Percentiles rank a stretch among this genome's conserved stretches.
Evolutionary conservation across 2,888 invertebrate species (phyloP).

Genomic region (Caenorhabditis japonica): DNA sequence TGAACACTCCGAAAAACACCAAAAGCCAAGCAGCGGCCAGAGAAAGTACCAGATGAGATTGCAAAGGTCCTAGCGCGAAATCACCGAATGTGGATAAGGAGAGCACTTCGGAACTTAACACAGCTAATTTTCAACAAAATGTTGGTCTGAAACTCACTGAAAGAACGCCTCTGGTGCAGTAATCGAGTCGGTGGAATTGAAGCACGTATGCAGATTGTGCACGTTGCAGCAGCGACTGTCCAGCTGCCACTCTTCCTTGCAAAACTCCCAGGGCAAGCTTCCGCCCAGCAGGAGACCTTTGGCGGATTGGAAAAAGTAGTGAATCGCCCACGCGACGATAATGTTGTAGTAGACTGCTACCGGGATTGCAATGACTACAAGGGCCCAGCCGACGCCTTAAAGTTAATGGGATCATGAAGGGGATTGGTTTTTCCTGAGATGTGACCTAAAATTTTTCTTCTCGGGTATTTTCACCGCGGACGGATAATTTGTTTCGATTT

Average conservation of each 20-base stretch:
- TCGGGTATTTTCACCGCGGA: not conserved
- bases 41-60: slow-evolving; percentile 91
- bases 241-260: slow-evolving; percentile 67
- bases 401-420: not conserved
- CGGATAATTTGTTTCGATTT: too few species aligned
- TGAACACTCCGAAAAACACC: slow-evolving; percentile 96
- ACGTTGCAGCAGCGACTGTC: slow-evolving; percentile 71
- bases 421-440: too few species aligned
- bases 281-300: slow-evolving; percentile 55
- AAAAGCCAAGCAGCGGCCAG: slow-evolving; percentile 92
- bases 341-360: slow-evolving; percentile 76
- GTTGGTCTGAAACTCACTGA: slow-evolving; percentile 67
- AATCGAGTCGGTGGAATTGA: slow-evolving; percentile 61
- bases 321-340: slow-evolving; percentile 71
- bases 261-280: slow-evolving; percentile 68
- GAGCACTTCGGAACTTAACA: slow-evolving; percentile 68
- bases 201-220: slow-evolving; percentile 60
- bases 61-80: slow-evolving; percentile 79
- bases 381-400: slow-evolving; percentile 76
- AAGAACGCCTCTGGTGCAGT: slow-evolving; percentile 74
- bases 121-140: not conserved
- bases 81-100: slow-evolving; percentile 80
- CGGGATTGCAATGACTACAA: slow-evolving; percentile 74
- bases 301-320: slow-evolving; percentile 74
- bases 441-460: too few species aligned